Evolutionary conservation across 2,888 invertebrate genomes (phyloP), one percentile per base, ranked within the genome.

Genomic region (Byasa hedistus): DNA sequence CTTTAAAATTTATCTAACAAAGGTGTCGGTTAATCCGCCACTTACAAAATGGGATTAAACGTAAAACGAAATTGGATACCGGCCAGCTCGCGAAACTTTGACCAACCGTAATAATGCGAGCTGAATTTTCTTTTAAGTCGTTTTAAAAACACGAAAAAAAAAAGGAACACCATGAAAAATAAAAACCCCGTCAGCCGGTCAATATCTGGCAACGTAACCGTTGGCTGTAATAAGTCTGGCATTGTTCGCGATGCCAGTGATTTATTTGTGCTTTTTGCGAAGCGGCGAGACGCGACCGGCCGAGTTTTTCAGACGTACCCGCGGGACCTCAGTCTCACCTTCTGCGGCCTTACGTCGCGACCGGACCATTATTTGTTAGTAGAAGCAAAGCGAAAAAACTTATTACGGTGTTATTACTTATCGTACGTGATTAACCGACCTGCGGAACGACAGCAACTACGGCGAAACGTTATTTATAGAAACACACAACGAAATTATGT

Each of bases 311-410:
- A 32, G 55, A 59, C 21, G 44, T 24, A 54, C 59, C 62, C 55
- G 58, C 48, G 63, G 66, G 68, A 68, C 76, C 76, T 75, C 75
- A 72, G 74, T 73, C 73, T 73, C 73, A 76, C 76, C 75, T 76
- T 73, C 74, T 56, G 66, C 66, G 65, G 68, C 68, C 69, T 69
- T 68, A 80, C 79, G 79, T 74, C 79, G 77, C 78, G 80, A 82
- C 82, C 78, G 80, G 79, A 72, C 77, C 76, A 78, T 83, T 82
- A 83, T 84, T 83, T 82, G 79, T 78, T 73, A 76, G 76, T 73
- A 73, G 72, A 75, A 73, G 73, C 75, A 79, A 78, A 57, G 44
- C 82, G 81, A 83, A 80, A 80, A 75, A 76, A 79, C 75, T 48
- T 66, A 57, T 61, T 1, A 27, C 57, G 22, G 58, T 58, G 73